Evolutionary conservation across 2,113 vertebrate species (phyloP).

Genomic region (Sinocyclocheilus grahami): DNA sequence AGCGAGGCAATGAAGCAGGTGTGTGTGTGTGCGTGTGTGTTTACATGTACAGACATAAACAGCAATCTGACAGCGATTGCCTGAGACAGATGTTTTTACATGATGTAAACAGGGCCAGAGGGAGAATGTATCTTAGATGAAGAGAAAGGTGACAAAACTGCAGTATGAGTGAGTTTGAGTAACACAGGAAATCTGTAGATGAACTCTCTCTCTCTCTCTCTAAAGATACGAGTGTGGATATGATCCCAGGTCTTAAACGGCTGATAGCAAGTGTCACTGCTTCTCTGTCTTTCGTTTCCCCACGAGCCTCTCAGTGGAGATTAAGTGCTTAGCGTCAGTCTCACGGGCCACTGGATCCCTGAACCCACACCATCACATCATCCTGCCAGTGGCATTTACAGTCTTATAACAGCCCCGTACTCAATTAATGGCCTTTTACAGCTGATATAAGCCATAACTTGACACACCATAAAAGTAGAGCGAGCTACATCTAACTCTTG

Average conservation of each 20-base stretch:
- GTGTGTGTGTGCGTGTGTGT: constrained; percentile 19
- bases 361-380: constrained; percentile 15
- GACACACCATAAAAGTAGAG: background rate
- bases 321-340: constrained; percentile 43
- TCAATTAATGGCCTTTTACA: constrained; percentile 3
- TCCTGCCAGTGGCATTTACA: background rate
- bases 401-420: background rate
- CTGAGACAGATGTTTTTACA: background rate
- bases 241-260: constrained; percentile 17
- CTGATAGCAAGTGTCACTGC: constrained; percentile 24
- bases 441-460: background rate
- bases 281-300: constrained; percentile 3
- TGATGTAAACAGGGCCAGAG: background rate
- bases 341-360: constrained; percentile 29
- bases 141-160: background rate
- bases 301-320: constrained; percentile 33
- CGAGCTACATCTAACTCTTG: background rate
- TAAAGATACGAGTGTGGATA: background rate
- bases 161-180: constrained; percentile 11
- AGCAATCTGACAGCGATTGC: too few relatives aligned
- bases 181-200: background rate
- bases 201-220: background rate
- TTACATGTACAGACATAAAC: too few relatives aligned
- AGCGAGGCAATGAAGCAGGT: constrained; percentile 33
- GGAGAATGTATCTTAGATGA: background rate